Percentiles rank a stretch among this genome's conserved stretches.
phyloP scores from a whole-genome alignment of 2,113 vertebrate genomes.

The Platichthys stellatus region DNA sequence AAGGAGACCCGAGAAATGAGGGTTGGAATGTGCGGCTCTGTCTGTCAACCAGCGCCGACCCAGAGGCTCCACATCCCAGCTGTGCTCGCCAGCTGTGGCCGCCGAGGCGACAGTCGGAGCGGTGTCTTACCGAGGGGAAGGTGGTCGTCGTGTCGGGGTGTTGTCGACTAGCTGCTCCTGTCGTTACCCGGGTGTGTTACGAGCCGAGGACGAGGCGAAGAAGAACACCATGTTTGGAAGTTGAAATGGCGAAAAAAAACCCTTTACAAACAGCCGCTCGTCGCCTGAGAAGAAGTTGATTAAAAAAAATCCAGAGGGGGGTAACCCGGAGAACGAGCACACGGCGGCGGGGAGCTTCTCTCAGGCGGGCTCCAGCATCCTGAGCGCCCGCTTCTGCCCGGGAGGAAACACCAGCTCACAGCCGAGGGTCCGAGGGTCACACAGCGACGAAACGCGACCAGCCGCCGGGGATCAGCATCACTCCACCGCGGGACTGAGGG shows the following conservation, averaged over 20 bases:
- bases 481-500: constrained; percentile 1
- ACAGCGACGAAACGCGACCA: not conserved
- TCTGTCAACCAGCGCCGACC: constrained; percentile 29
- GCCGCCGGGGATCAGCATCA: not conserved
- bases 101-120: constrained; percentile 25
- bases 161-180: constrained; percentile 64
- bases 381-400: constrained; percentile 23
- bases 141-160: constrained; percentile 63
- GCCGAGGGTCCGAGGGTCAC: constrained; percentile 33
- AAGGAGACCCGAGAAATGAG: not conserved
- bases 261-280: constrained; percentile 6
- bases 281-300: not conserved
- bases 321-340: constrained; percentile 34
- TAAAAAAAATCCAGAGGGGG: not conserved
- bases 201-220: constrained; percentile 56
- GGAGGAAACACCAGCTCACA: constrained; percentile 4
- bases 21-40: not conserved
- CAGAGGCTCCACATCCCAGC: constrained; percentile 28
- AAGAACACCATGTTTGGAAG: constrained; percentile 70
- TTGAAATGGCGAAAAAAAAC: constrained; percentile 12
- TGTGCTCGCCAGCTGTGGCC: constrained; percentile 22
- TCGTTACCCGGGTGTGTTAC: constrained; percentile 76
- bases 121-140: constrained; percentile 63
- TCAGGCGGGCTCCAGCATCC: constrained; percentile 70
- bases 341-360: constrained; percentile 26